Conservation (phyloP, 2,888 invertebrate species). For the Andrena haemorrhoa region DNA sequence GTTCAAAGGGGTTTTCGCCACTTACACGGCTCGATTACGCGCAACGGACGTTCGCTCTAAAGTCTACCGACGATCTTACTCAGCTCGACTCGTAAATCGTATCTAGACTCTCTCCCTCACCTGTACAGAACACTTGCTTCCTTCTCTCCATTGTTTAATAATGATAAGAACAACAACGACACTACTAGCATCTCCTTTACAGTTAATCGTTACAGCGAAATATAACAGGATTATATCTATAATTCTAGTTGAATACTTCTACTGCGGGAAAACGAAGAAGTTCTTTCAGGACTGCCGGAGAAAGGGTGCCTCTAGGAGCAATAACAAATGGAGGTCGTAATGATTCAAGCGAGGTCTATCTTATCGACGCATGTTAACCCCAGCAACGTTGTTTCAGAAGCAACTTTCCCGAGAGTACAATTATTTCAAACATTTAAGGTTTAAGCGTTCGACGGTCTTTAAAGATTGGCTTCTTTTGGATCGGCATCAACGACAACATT, state of each 20-base stretch:
- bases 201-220: conserved; percentile 44
- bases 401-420: background rate
- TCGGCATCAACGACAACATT: background rate
- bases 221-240: conserved; percentile 59
- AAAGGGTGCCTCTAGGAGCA: conserved; percentile 20
- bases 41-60: conserved; percentile 20
- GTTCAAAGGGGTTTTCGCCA: conserved; percentile 27
- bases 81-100: conserved; percentile 61
- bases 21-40: conserved; percentile 33
- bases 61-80: conserved; percentile 54
- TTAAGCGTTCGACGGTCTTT: background rate
- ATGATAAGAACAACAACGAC: conserved; percentile 59
- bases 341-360: conserved; percentile 10
- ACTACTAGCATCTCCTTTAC: conserved; percentile 56
- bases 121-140: conserved; percentile 67
- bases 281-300: background rate
- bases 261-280: conserved; percentile 44
- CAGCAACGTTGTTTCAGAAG: background rate
- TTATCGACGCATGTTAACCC: conserved; percentile 19
- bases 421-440: background rate
- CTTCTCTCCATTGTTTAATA: conserved; percentile 1
- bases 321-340: conserved; percentile 49
- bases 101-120: background rate
- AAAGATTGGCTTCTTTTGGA: background rate
- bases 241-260: conserved; percentile 47